Base-by-base conservation (phyloP, 2,888 invertebrate genomes). In the Sinhomidia bicolor region DNA sequence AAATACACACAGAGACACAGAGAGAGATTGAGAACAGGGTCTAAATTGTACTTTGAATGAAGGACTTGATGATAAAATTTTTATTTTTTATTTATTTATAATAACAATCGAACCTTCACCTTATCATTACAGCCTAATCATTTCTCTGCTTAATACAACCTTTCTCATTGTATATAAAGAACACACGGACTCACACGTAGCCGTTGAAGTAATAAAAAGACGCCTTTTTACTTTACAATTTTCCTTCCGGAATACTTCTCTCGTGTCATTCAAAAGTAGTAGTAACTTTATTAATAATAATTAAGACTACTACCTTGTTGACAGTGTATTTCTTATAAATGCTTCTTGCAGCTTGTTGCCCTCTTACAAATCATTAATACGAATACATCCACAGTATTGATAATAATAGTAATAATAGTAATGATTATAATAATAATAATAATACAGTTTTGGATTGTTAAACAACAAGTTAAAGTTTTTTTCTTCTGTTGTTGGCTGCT, bases 41-140 rank as follows among this genome's bases (percentile, higher is more conserved):
- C 47, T 41, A 85, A 74, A 85, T 85, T 85, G 85, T 85, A 85
- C 85, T 78, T 62, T 85, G 85, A 85, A 62, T 85, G 85, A 85
- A 85, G 85, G 85, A 85, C 85, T 44, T 78, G 76, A 84, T 84
- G 78, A 79, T 79, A 76, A 51, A 32, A 76, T 32, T 76, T 14
- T n/a, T n/a, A 65, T 17, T 41, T 57, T 17, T 79, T 20, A 60
- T 36, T 9, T 10, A 14, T 62, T 62, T 3, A 74, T 36, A 17
- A 78, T 54, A 54, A 47, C 14, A 47, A 14, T n/a, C n/a, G n/a
- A n/a, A n/a, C 44, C 23, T 5, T 6, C 23, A 57, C 20, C 57
- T 23, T 57, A 57, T 36, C 71, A 47, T 4, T 47, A n/a, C 47
- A 47, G 12, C n/a, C n/a, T 47, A 7, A 36, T 7, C 36, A 36